A percentile compares a stretch with the other conserved stretches of the same genome.
Evolutionary conservation across 1,140 invertebrate genomes (phyloP).

Genomic region (Chrysoperla carnea): DNA sequence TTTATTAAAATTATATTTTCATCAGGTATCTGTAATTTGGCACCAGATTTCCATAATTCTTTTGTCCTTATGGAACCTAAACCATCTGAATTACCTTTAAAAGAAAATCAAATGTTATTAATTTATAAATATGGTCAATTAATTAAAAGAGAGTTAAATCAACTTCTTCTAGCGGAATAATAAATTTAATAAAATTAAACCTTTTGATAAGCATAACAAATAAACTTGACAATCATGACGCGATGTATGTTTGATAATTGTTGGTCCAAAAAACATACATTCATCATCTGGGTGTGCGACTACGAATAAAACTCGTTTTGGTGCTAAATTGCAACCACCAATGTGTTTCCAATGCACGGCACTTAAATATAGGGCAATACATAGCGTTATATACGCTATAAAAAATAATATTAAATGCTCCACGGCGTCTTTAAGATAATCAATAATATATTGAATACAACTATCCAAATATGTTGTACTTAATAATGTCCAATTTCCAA

Average conservation of each 20-base stretch:
- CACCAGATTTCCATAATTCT: conserved; percentile 66
- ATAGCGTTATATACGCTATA: conserved; percentile 16
- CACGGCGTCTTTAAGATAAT: conserved; percentile 15
- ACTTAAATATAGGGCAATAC: conserved; percentile 14
- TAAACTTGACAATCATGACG: conserved; percentile 46
- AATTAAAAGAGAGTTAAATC: background rate
- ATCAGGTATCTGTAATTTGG: conserved; percentile 54
- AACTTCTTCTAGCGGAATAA: background rate
- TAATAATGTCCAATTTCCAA: too few species aligned
- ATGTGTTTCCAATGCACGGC: conserved; percentile 11
- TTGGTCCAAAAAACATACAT: conserved; percentile 95
- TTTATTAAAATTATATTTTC: conserved; percentile 54
- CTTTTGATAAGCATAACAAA: conserved; percentile 73
- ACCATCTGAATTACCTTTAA: conserved; percentile 54
- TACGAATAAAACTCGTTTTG: conserved; percentile 54
- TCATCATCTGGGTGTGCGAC: conserved; percentile 94
- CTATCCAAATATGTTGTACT: too few species aligned
- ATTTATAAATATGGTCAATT: conserved; percentile 6
- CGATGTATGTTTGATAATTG: conserved; percentile 52
- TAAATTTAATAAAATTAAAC: too few species aligned
- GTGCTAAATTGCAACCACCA: conserved; percentile 19
- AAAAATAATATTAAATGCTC: conserved; percentile 18
- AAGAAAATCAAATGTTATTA: too few species aligned
- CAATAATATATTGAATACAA: background rate
- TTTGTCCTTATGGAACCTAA: conserved; percentile 44